Evolutionary conservation across 2,113 vertebrate genomes (phyloP).

Genomic region (Siniperca knerii): DNA sequence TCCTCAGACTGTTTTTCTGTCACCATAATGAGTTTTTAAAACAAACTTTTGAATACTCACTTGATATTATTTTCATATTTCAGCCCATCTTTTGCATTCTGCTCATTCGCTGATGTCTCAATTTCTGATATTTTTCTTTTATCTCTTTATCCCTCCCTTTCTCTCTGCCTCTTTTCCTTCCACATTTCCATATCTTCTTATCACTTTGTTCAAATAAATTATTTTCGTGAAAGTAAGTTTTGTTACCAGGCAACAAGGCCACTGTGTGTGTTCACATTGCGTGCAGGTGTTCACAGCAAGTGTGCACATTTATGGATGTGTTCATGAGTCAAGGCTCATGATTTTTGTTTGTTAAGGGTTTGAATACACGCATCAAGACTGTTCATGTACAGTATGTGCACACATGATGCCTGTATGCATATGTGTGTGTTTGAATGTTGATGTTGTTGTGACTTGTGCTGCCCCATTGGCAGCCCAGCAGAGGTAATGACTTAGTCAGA

Average conservation of each 20-base stretch:
- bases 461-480: neutral
- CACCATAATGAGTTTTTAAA: conserved; percentile 30
- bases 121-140: neutral
- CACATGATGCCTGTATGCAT: neutral
- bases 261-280: neutral
- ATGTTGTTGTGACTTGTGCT: neutral
- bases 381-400: neutral
- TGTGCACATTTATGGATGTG: conserved; percentile 14
- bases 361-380: neutral
- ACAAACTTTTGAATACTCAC: neutral
- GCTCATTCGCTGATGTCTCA: conserved; percentile 3
- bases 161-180: neutral
- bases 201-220: conserved; percentile 8
- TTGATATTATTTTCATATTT: conserved; percentile 18
- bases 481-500: conserved; percentile 13
- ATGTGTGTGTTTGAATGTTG: conserved; percentile 6
- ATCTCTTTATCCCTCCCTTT: neutral
- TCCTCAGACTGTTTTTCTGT: conserved; percentile 10
- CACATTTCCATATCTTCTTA: conserved; percentile 14
- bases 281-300: neutral
- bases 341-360: neutral
- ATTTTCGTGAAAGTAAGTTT: conserved; percentile 10
- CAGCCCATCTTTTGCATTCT: conserved; percentile 3
- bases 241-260: conserved; percentile 57
- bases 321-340: neutral